Evolutionary conservation across 2,113 vertebrate species (phyloP).

Genomic region (Neopipo cinnamomea): DNA sequence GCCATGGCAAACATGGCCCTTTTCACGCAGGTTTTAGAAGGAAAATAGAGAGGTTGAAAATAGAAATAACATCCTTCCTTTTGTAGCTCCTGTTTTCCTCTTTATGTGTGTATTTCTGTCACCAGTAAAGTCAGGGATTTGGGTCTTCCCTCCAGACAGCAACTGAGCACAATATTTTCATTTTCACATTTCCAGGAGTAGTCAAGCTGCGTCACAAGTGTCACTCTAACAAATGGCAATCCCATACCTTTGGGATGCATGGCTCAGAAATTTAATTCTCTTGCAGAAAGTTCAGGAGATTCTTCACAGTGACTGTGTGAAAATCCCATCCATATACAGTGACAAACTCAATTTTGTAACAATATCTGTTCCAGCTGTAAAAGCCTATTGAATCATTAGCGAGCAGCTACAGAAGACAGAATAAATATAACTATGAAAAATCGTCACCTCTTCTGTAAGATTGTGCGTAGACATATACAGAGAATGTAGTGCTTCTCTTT

Average conservation of each 20-base stretch:
- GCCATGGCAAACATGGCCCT: neutral
- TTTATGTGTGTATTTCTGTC: neutral
- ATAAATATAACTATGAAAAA: neutral
- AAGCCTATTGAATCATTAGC: neutral
- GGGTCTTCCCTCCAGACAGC: neutral
- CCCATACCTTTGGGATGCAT: neutral
- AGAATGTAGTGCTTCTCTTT: neutral
- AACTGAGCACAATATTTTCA: neutral
- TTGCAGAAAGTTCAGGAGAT: neutral
- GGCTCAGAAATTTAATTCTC: neutral
- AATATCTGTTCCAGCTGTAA: neutral
- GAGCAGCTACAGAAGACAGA: neutral
- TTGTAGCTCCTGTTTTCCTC: neutral
- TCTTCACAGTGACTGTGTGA: neutral
- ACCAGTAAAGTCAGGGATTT: neutral
- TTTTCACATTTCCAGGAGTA: neutral
- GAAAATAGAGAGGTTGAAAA: neutral
- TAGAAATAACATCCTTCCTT: neutral
- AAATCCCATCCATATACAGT: fast-evolving
- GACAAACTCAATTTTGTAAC: neutral
- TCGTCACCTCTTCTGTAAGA: neutral
- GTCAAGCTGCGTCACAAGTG: neutral
- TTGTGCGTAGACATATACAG: neutral
- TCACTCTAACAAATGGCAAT: neutral
- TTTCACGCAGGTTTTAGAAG: neutral